phyloP scores from a whole-genome alignment of 2,888 invertebrate genomes.

The Noctuana brunneofusca region DNA sequence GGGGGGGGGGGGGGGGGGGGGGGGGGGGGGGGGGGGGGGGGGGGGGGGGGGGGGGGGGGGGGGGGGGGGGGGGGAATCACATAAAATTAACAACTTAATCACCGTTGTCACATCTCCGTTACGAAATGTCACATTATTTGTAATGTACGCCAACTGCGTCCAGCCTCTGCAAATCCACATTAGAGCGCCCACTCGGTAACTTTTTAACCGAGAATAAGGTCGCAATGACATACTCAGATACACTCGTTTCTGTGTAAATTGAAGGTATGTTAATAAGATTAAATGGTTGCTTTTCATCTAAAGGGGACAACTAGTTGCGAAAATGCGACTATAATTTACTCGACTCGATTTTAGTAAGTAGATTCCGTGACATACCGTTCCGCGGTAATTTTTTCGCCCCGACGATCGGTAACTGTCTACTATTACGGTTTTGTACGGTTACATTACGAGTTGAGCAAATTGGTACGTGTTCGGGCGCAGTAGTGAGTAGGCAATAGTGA shows the following conservation, averaged over 20 bases:
- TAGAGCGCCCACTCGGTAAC: constrained; percentile 15
- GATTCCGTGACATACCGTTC: constrained; percentile 64
- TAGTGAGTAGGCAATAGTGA: constrained; percentile 19
- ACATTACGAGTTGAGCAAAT: constrained; percentile 43
- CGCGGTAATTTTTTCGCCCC: constrained; percentile 59
- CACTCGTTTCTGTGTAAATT: constrained; percentile 7
- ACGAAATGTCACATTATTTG: constrained; percentile 21
- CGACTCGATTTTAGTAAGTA: constrained; percentile 57
- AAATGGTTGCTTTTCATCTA: constrained; percentile 29
- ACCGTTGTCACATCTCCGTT: constrained; percentile 10
- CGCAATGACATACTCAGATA: neutral
- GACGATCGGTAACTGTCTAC: constrained; percentile 39
- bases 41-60: too few relatives aligned
- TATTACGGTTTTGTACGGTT: constrained; percentile 36
- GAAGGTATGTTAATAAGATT: constrained; percentile 23
- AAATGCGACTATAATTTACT: constrained; percentile 52
- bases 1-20: too few relatives aligned
- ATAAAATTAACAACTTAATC: constrained; percentile 17
- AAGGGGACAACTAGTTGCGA: constrained; percentile 50
- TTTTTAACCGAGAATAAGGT: constrained; percentile 20
- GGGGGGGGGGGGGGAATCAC: too few relatives aligned
- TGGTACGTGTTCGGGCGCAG: constrained; percentile 2
- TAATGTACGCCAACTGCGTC: constrained; percentile 3
- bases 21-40: too few relatives aligned
- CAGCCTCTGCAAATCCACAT: constrained; percentile 22